A percentile compares a stretch with the other conserved stretches of the same genome.
Conservation (phyloP, 92 coral and sea anemone species). For the Micromussa lordhowensis region DNA sequence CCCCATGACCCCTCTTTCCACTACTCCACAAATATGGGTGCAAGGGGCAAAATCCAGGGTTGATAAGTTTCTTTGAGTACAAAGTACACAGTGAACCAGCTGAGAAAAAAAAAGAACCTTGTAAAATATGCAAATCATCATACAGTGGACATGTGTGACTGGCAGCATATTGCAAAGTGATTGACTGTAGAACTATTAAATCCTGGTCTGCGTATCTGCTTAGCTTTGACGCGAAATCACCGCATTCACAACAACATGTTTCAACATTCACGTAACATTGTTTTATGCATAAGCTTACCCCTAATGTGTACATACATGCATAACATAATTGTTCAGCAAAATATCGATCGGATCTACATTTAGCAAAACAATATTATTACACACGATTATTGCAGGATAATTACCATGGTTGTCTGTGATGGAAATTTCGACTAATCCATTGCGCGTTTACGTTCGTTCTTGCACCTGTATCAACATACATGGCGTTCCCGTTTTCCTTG, state of each 20-base stretch:
- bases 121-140: no score
- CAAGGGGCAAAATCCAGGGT: no score
- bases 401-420: not conserved
- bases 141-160: no score
- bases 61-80: not conserved
- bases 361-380: not conserved
- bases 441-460: not conserved
- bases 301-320: not conserved
- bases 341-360: not conserved
- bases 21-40: no score
- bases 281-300: not conserved
- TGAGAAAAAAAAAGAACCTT: not conserved
- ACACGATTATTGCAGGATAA: not conserved
- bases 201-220: not conserved
- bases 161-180: not conserved
- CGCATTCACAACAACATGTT: not conserved
- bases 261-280: slow-evolving; percentile 1
- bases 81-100: not conserved
- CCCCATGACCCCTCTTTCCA: no score
- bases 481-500: not conserved
- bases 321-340: not conserved
- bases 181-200: not conserved
- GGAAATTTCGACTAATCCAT: not conserved
- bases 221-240: not conserved
- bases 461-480: slow-evolving; percentile 42